These are phyloP conservation scores for Bos javanicus DNA, from an alignment of 2,113 vertebrate species.

Conservation along the genomic window DNA sequence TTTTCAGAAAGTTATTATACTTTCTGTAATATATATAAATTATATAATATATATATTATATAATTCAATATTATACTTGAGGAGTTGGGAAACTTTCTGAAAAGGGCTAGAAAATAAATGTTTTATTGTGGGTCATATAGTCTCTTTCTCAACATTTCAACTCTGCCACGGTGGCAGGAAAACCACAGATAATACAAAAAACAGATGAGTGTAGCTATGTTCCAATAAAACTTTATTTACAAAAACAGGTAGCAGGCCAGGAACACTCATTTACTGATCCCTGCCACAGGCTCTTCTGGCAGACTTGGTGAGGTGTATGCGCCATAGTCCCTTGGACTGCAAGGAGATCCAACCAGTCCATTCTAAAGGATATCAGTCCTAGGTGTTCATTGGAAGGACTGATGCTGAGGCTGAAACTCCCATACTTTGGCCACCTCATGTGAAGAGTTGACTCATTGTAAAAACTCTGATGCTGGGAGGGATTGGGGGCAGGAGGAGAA, in stretches of 20 bases:
- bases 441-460: too few relatives aligned
- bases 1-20: background rate
- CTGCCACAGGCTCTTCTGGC: background rate
- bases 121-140: background rate
- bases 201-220: background rate
- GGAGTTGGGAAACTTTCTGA: background rate
- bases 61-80: background rate
- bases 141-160: background rate
- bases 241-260: background rate
- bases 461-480: too few relatives aligned
- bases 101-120: background rate
- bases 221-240: background rate
- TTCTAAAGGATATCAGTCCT: too few relatives aligned
- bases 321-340: background rate
- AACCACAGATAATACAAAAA: background rate
- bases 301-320: slow-evolving; percentile 18
- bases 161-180: background rate
- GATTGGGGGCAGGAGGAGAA: too few relatives aligned
- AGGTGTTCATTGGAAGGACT: too few relatives aligned
- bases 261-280: background rate
- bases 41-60: background rate
- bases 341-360: too few relatives aligned
- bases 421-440: too few relatives aligned
- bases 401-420: too few relatives aligned
- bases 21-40: background rate